Percentiles rank a stretch among this genome's conserved stretches.
Conservation (phyloP, 2,888 invertebrate species). For the Eucriotettix oculatus region DNA sequence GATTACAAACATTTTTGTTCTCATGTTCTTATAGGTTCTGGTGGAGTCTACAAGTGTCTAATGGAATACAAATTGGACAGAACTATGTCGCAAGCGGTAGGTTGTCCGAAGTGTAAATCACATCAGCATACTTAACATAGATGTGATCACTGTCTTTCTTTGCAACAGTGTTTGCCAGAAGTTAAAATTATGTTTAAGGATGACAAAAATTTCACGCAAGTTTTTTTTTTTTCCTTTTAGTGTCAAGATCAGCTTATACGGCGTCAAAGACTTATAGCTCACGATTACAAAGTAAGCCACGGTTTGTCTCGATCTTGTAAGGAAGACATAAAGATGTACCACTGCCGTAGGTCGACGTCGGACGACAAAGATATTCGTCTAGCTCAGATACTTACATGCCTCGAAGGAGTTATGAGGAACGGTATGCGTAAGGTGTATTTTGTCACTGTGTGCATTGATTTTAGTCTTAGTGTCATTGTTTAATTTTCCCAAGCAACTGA, state of each 20-base stretch:
- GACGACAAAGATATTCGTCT: conserved; percentile 70
- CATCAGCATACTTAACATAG: too few species aligned
- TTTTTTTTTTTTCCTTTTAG: conserved; percentile 8
- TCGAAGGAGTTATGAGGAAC: conserved; percentile 63
- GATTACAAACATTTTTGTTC: conserved; percentile 68
- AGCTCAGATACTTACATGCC: conserved; percentile 80
- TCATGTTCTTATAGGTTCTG: conserved; percentile 57
- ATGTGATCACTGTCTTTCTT: too few species aligned
- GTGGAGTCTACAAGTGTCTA: conserved; percentile 77
- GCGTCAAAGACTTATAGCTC: conserved; percentile 73
- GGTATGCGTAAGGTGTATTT: conserved; percentile 25
- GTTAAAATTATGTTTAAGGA: too few species aligned
- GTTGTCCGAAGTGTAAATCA: neutral
- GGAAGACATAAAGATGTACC: conserved; percentile 72
- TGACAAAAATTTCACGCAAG: too few species aligned
- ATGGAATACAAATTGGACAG: conserved; percentile 63
- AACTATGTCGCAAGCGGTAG: conserved; percentile 32
- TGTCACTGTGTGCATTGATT: neutral
- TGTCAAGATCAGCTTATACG: conserved; percentile 73
- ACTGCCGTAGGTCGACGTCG: conserved; percentile 67
- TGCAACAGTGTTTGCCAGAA: too few species aligned
- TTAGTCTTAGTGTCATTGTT: neutral
- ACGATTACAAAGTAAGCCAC: conserved; percentile 80
- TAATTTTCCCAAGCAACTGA: too few species aligned
- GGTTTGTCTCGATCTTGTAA: conserved; percentile 78